Conservation (phyloP, 2,113 vertebrate genomes). For the Caranx ignobilis region DNA sequence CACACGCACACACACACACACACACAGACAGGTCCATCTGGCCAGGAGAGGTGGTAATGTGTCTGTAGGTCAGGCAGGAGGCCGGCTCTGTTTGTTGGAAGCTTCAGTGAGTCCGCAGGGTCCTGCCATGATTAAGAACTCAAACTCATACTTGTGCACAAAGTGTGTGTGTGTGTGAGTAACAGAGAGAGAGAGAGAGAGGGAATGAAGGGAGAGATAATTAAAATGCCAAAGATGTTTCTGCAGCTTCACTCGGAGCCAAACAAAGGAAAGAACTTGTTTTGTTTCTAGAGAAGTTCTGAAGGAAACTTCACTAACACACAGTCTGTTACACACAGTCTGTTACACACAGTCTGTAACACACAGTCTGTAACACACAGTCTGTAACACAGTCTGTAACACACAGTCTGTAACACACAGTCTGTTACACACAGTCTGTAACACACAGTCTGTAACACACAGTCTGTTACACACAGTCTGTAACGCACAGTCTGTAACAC, state of each 20-base stretch:
- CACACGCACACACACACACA: slow-evolving; percentile 1
- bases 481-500: too few species aligned
- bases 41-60: slow-evolving; percentile 54
- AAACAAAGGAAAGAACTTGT: neutral
- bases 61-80: slow-evolving; percentile 64
- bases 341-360: too few species aligned
- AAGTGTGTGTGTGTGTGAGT: slow-evolving; percentile 24
- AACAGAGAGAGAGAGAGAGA: neutral
- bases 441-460: too few species aligned
- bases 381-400: too few species aligned
- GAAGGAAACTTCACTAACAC: neutral
- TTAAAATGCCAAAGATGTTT: slow-evolving; percentile 26
- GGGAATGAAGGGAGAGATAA: slow-evolving; percentile 16
- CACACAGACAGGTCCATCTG: slow-evolving; percentile 73
- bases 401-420: too few species aligned
- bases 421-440: too few species aligned
- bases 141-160: slow-evolving; percentile 16
- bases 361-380: too few species aligned
- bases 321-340: too few species aligned
- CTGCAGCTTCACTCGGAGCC: neutral
- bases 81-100: slow-evolving; percentile 61
- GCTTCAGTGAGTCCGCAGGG: slow-evolving; percentile 50
- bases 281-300: neutral
- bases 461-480: too few species aligned
- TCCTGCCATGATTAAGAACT: slow-evolving; percentile 66